These are phyloP conservation scores for Scelioninae gen. 1 DNA, from an alignment of 2,888 invertebrate genomes.

Conservation along the genomic window DNA sequence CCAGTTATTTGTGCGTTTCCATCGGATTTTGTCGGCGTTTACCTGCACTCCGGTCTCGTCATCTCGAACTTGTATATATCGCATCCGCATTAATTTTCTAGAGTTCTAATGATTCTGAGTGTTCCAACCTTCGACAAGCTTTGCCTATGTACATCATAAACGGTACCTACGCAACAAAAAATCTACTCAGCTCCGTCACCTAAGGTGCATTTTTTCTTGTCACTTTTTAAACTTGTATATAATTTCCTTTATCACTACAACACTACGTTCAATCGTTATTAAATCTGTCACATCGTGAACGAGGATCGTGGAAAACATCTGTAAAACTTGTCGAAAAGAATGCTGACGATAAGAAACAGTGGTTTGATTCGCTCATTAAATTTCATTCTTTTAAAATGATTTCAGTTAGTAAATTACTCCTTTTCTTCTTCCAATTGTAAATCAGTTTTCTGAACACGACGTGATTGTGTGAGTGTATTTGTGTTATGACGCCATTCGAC, in stretches of 20 bases:
- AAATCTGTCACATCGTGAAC: slow-evolving; percentile 45
- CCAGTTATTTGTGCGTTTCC: slow-evolving; percentile 39
- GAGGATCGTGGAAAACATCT: slow-evolving; percentile 43
- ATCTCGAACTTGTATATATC: slow-evolving; percentile 9
- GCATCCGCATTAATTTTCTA: slow-evolving; percentile 26
- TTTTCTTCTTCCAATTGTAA: background rate
- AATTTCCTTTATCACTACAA: slow-evolving; percentile 23
- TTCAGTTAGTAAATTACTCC: background rate
- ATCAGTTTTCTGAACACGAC: slow-evolving; percentile 33
- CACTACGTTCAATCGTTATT: slow-evolving; percentile 51
- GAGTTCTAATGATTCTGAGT: slow-evolving; percentile 31
- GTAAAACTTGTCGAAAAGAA: slow-evolving; percentile 58
- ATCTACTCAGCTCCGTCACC: slow-evolving; percentile 68
- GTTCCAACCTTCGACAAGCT: slow-evolving; percentile 63
- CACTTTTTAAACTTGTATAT: slow-evolving; percentile 1
- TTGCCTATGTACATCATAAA: slow-evolving; percentile 67
- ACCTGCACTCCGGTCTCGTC: slow-evolving; percentile 3
- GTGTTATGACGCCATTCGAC: slow-evolving; percentile 42
- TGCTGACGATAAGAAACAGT: slow-evolving; percentile 24
- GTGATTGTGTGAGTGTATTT: slow-evolving; percentile 39
- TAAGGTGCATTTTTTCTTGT: slow-evolving; percentile 52
- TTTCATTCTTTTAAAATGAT: background rate
- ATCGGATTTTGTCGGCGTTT: slow-evolving; percentile 24
- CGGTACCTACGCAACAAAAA: slow-evolving; percentile 61
- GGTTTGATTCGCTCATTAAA: slow-evolving; percentile 22